A percentile compares a stretch with the other conserved stretches of the same genome.
Evolutionary conservation across 2,113 vertebrate genomes (phyloP).

Genomic region (Chiloscyllium plagiosum): DNA sequence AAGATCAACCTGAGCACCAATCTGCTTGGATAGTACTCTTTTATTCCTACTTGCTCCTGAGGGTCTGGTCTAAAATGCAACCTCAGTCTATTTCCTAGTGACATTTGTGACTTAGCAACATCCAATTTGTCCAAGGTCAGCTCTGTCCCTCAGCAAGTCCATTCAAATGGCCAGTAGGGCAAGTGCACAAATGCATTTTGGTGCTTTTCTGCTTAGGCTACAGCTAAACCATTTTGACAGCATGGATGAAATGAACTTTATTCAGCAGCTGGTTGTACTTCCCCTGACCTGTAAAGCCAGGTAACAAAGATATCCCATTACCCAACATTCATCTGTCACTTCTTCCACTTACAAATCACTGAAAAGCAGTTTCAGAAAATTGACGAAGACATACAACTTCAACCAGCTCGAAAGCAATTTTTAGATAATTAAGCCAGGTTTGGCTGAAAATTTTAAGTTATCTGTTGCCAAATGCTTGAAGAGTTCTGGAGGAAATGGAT

Average conservation of each 20-base stretch:
- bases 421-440: background rate
- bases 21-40: background rate
- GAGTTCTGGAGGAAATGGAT: background rate
- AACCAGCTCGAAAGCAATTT: background rate
- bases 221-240: background rate
- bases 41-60: background rate
- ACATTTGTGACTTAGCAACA: background rate
- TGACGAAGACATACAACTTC: background rate
- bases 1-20: background rate
- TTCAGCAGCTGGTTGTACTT: background rate
- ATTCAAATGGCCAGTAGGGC: background rate
- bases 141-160: background rate
- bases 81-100: background rate
- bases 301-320: background rate
- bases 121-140: background rate
- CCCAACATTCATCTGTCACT: background rate
- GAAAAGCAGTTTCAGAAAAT: background rate
- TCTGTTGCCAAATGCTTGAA: background rate
- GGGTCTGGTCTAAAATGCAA: background rate
- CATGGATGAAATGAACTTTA: background rate
- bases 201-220: background rate
- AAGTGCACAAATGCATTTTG: background rate
- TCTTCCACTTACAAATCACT: background rate
- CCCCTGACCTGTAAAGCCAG: background rate
- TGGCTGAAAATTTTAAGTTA: background rate